phyloP scores from a whole-genome alignment of 92 coral and sea anemone genomes.

The Epizoanthus scotinus region DNA sequence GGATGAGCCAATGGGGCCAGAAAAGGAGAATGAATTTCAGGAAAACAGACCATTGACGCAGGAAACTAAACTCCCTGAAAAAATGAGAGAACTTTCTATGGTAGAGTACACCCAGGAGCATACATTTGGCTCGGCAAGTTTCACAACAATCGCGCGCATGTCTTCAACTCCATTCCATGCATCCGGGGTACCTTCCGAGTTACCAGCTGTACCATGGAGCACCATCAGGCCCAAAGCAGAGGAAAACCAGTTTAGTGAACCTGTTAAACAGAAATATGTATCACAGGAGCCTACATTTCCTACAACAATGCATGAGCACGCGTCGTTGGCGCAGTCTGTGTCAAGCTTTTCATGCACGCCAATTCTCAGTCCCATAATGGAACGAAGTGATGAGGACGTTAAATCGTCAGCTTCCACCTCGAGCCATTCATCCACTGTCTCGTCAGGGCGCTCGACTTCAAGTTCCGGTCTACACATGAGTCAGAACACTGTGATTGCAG shows the following conservation, averaged over 20 bases:
- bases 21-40: constrained; percentile 10
- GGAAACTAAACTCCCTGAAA: constrained; percentile 34
- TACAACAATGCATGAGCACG: constrained; percentile 6
- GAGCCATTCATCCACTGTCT: constrained; percentile 62
- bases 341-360: constrained; percentile 76
- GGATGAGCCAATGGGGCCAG: constrained; percentile 23
- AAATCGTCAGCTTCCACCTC: constrained; percentile 58
- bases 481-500: constrained; percentile 45
- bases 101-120: constrained; percentile 66
- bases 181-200: constrained; percentile 57
- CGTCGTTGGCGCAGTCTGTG: constrained; percentile 24
- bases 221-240: constrained; percentile 65
- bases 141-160: constrained; percentile 76
- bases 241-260: constrained; percentile 24
- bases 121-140: constrained; percentile 56
- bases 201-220: constrained; percentile 73
- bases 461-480: constrained; percentile 39
- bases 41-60: constrained; percentile 5
- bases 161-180: constrained; percentile 85
- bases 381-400: constrained; percentile 87
- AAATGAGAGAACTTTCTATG: constrained; percentile 46
- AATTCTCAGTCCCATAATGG: constrained; percentile 89
- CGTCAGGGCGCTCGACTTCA: constrained; percentile 56
- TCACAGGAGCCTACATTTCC: constrained; percentile 21
- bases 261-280: constrained; percentile 17